These are phyloP conservation scores for Lagria hirta DNA, from an alignment of 2,888 invertebrate species.

Conservation along the genomic window DNA sequence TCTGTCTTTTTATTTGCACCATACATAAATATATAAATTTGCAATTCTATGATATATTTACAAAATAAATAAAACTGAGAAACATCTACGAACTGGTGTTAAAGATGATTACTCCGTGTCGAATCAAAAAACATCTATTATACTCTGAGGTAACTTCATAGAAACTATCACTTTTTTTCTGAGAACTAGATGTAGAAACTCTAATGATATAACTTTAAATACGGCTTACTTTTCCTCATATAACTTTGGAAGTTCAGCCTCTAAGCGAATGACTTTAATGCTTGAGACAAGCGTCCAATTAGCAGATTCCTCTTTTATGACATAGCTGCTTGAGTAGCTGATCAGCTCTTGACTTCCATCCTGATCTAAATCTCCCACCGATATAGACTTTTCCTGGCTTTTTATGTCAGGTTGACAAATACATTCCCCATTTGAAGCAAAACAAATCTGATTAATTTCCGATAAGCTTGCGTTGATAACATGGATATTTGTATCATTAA, in stretches of 20 bases:
- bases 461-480: slow-evolving; percentile 78
- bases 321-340: slow-evolving; percentile 71
- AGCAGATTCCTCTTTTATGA: slow-evolving; percentile 43
- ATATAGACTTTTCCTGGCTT: slow-evolving; percentile 71
- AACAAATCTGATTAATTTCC: slow-evolving; percentile 76
- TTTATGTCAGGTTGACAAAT: slow-evolving; percentile 74
- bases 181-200: too few relatives aligned
- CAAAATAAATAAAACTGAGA: too few relatives aligned
- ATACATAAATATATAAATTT: too few relatives aligned
- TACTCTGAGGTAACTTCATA: too few relatives aligned
- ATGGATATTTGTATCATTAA: slow-evolving; percentile 70
- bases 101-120: too few relatives aligned
- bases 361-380: slow-evolving; percentile 73
- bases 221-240: slow-evolving; percentile 55
- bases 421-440: slow-evolving; percentile 42
- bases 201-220: too few relatives aligned
- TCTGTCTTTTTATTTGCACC: too few relatives aligned
- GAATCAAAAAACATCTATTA: too few relatives aligned
- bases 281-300: slow-evolving; percentile 67
- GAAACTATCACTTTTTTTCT: too few relatives aligned
- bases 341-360: slow-evolving; percentile 78
- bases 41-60: too few relatives aligned
- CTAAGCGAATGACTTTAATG: slow-evolving; percentile 69
- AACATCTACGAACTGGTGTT: too few relatives aligned
- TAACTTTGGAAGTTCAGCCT: slow-evolving; percentile 71